Base-by-base conservation (phyloP, 2,888 invertebrate species). In the Lithophane socia region DNA sequence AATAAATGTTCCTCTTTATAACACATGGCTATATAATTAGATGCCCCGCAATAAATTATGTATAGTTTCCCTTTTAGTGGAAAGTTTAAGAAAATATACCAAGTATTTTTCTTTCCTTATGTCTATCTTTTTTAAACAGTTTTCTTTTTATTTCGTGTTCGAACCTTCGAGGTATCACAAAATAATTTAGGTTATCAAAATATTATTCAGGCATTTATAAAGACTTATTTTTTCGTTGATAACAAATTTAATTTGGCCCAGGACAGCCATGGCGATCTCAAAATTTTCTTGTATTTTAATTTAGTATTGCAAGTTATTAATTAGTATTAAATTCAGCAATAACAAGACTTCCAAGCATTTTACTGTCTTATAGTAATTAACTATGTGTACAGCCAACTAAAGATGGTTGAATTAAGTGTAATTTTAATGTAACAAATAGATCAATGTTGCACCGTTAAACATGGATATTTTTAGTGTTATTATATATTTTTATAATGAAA, bases 401-500 rank as follows among this genome's bases (percentile, higher is more conserved):
- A 85, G 72, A 56, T 63, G 73, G 72, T 85, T 77, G 82, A 79
- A 70, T 80, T 87, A 88, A 89, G 84, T 90, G 90, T 93, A 93
- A 90, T 91, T 91, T 91, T 91, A 93, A 92, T 91, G 91, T 92
- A 92, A 92, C 88, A 89, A 89, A 92, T 92, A 93, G 91, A 93
- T 93, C 91, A 92, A 93, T 93, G 94, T 94, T 94, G 94, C 94
- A 94, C 92, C 90, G 93, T 95, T 95, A 91, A 91, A 93, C 92
- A 91, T 92, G 91, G 88, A 94, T 94, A 94, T 93, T 95, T 92
- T 95, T 94, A 95, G 94, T 92, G 93, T 95, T 95, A 95, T 93
- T 94, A 94, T 93, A 94, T 95, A 95, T 95, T 95, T 95, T 95
- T 95, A 94, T 94, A 94, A 92, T 89, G 88, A 93, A 94, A 93